Evolutionary conservation across 1,140 invertebrate genomes (phyloP).

Genomic region (Penaeus indicus): DNA sequence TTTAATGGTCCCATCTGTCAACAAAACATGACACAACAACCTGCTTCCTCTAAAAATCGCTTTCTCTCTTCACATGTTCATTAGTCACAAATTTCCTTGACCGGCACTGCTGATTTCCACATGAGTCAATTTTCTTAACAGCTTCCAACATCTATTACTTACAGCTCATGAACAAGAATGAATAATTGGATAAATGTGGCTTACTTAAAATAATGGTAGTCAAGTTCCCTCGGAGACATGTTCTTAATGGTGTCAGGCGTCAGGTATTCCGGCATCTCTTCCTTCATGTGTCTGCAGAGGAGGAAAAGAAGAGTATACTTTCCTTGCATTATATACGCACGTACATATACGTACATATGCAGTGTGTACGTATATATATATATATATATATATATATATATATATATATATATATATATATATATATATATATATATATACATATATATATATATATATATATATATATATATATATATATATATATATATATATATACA

Average conservation of each 20-base stretch:
- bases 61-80: too few relatives aligned
- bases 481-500: too few relatives aligned
- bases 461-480: neutral
- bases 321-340: neutral
- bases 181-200: conserved; percentile 41
- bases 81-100: too few relatives aligned
- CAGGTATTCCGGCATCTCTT: neutral
- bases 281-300: neutral
- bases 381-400: neutral
- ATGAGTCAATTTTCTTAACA: too few relatives aligned
- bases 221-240: conserved; percentile 81
- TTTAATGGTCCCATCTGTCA: too few relatives aligned
- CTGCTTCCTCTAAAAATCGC: too few relatives aligned
- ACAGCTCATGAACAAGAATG: neutral
- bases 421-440: conserved; percentile 21
- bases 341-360: neutral
- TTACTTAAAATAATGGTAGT: conserved; percentile 79
- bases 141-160: too few relatives aligned
- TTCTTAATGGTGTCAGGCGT: conserved; percentile 74
- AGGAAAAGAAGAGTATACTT: neutral
- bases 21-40: too few relatives aligned
- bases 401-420: conserved; percentile 15
- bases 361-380: neutral
- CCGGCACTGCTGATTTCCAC: too few relatives aligned
- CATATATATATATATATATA: conserved; percentile 17